phyloP scores from a whole-genome alignment of 1,140 invertebrate genomes.

The Melanaphis sacchari region DNA sequence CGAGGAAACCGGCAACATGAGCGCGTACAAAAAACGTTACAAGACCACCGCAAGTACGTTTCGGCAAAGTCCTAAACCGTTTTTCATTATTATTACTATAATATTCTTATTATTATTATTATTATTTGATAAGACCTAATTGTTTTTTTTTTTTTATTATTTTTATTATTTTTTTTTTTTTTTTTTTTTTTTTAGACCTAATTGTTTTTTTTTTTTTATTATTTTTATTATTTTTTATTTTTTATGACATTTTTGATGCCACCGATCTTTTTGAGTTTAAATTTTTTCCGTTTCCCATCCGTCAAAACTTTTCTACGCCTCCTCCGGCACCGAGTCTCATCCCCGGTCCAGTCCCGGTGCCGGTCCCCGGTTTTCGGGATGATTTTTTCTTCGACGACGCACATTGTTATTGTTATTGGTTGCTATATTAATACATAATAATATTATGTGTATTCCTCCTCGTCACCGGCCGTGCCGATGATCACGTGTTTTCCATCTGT shows the following conservation, averaged over 20 bases:
- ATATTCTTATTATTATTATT: not conserved
- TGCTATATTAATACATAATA: not conserved
- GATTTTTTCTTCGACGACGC: not conserved
- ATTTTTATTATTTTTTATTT: no score
- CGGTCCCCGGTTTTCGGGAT: not conserved
- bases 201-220: no score
- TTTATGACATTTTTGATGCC: not conserved
- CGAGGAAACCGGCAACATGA: conserved; percentile 52
- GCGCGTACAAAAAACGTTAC: conserved; percentile 57
- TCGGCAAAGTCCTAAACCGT: not conserved
- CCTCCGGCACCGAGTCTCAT: not conserved
- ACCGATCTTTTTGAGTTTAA: not conserved
- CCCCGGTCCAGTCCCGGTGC: not conserved
- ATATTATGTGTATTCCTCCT: not conserved
- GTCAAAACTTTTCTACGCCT: not conserved
- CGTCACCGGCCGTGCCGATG: not conserved
- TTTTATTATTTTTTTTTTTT: no score
- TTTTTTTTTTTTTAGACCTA: no score
- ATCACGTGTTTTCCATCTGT: conserved; percentile 10
- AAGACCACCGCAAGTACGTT: conserved; percentile 54
- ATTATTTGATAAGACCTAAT: no score
- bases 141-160: no score
- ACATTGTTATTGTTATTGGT: not conserved
- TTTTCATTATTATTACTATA: conserved; percentile 9
- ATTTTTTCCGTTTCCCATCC: not conserved